Conservation (phyloP, 2,797 vertebrate genomes). For the Gephyroberyx darwinii region DNA sequence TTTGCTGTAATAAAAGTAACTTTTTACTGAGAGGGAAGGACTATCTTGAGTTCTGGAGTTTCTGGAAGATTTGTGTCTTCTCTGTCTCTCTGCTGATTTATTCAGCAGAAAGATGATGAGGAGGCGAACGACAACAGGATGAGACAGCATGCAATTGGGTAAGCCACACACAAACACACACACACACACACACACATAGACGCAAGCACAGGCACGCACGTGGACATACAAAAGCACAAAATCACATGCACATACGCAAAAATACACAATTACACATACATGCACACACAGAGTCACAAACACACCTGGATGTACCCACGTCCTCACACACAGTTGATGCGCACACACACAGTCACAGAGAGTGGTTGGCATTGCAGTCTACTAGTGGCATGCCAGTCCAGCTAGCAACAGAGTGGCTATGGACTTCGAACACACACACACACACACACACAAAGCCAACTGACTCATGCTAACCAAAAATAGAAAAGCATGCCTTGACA, state of each 20-base stretch:
- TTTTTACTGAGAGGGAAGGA: slow-evolving; percentile 5
- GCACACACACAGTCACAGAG: background rate
- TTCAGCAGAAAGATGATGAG: slow-evolving; percentile 45
- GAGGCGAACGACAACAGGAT: slow-evolving; percentile 34
- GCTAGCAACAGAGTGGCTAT: background rate
- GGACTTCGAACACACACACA: slow-evolving; percentile 16
- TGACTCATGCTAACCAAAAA: slow-evolving; percentile 8
- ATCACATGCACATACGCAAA: background rate
- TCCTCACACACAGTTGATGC: background rate
- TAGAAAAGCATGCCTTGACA: background rate
- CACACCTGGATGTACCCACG: background rate
- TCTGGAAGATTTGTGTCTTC: slow-evolving; percentile 36
- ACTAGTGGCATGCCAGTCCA: slow-evolving; percentile 19
- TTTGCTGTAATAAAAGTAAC: slow-evolving; percentile 25
- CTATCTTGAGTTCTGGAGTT: slow-evolving; percentile 37
- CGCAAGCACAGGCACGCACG: background rate
- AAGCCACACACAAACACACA: slow-evolving; percentile 8
- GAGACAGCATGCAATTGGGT: slow-evolving; percentile 32
- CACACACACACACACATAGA: background rate
- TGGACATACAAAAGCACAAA: background rate
- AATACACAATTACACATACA: background rate
- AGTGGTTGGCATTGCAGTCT: slow-evolving; percentile 13
- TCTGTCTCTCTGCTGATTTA: slow-evolving; percentile 34
- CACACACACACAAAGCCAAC: background rate
- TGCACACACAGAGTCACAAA: background rate